These are phyloP conservation scores for Perdita meconis DNA, from an alignment of 2,888 invertebrate species.

Conservation along the genomic window DNA sequence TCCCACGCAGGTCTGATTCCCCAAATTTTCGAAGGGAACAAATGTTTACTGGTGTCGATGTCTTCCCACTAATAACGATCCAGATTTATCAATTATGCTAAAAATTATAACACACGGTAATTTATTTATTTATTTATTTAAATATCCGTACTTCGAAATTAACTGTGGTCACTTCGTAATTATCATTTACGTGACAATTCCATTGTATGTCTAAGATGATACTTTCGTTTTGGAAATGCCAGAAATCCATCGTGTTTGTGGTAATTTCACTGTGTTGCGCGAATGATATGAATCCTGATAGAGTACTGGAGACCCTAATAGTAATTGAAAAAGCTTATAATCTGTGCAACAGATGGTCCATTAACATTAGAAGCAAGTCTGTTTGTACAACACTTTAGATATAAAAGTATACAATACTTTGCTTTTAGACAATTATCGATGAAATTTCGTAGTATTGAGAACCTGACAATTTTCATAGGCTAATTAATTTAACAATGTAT, in stretches of 20 bases:
- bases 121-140: background rate
- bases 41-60: conserved; percentile 66
- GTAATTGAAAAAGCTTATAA: conserved; percentile 31
- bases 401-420: background rate
- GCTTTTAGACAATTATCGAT: background rate
- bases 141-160: conserved; percentile 41
- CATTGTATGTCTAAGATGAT: conserved; percentile 32
- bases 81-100: conserved; percentile 15
- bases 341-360: conserved; percentile 62
- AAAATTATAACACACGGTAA: background rate
- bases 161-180: background rate
- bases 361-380: conserved; percentile 49
- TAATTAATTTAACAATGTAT: conserved; percentile 14
- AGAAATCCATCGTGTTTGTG: conserved; percentile 31
- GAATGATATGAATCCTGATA: conserved; percentile 24
- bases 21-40: conserved; percentile 89
- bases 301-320: conserved; percentile 30
- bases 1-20: conserved; percentile 86
- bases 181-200: conserved; percentile 21
- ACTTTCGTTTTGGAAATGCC: conserved; percentile 8
- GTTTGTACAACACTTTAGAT: conserved; percentile 55
- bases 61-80: conserved; percentile 56
- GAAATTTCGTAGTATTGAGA: background rate
- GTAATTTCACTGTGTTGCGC: background rate
- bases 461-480: background rate